Base-by-base conservation (phyloP, 1,140 invertebrate species). In the Phocides pigmalion region DNA sequence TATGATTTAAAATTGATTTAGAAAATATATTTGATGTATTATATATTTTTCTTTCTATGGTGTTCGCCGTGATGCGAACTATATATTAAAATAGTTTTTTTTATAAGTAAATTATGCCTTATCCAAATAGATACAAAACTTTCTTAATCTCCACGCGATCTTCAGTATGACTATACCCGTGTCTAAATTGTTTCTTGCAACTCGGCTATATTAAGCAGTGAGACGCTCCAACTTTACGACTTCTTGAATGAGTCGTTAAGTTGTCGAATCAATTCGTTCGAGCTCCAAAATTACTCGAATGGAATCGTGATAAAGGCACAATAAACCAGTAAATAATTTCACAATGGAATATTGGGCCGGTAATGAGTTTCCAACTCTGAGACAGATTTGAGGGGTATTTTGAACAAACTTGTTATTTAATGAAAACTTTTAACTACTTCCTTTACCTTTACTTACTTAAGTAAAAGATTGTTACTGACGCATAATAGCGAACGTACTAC, bases 171-270 rank as follows among this genome's bases (percentile, higher is more conserved):
- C 74, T 85, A 76, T 81, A 74, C 79, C 78, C 79, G 77, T 82
- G 82, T 89, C 81, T 91, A 89, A 39, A 91, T 91, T 91, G 89
- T 91, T 89, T 89, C 87, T 88, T 85, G 84, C 83, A 84, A 81
- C 78, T 87, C 81, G 74, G 79, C 74, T 84, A 87, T 91, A 89
- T 91, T 91, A 91, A 91, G 84, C 81, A 86, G 85, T 81, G 82
- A 86, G 80, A 82, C 79, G 73, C 74, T 66, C 73, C 75, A 77
- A 88, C 81, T 91, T 89, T 91, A 90, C 79, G 87, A 89, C 84
- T 89, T 78, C 81, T 84, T 72, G 80, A 88, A 89, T 87, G 85
- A 90, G 74, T 82, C 85, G 82, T 90, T 88, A 89, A 85, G 66
- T 82, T 84, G 83, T 87, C 82, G 81, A 83, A 88, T 88, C 84